Conservation (phyloP, 2,113 vertebrate species). For the Elgaria multicarinata region DNA sequence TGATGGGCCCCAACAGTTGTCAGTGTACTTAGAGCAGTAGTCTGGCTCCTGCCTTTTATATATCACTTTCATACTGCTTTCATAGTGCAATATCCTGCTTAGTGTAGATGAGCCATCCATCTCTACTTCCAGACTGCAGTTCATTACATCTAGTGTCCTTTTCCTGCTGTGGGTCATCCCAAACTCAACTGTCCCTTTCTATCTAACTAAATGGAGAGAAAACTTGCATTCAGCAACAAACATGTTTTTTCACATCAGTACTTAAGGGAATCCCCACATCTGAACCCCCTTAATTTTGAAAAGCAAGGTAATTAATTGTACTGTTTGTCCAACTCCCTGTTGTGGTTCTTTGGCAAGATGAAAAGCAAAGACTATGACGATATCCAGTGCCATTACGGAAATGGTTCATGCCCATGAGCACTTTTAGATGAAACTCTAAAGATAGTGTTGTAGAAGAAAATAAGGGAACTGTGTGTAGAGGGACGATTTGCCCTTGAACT, state of each 20-base stretch:
- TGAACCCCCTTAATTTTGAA: not conserved
- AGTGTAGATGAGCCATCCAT: too few species aligned
- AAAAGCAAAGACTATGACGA: not conserved
- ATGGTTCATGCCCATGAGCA: not conserved
- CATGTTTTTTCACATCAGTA: not conserved
- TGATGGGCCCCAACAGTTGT: too few species aligned
- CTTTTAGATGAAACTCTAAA: not conserved
- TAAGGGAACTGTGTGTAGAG: not conserved
- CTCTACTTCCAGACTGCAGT: not conserved
- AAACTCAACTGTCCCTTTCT: not conserved
- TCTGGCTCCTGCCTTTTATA: too few species aligned
- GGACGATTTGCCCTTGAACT: not conserved
- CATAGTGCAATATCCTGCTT: too few species aligned
- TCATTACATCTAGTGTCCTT: not conserved
- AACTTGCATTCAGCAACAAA: not conserved
- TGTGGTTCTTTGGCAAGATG: not conserved
- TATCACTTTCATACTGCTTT: too few species aligned
- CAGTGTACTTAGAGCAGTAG: too few species aligned
- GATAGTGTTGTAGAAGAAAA: too few species aligned
- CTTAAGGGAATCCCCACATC: not conserved
- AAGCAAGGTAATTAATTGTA: not conserved
- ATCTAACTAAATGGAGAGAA: not conserved
- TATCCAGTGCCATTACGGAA: too few species aligned
- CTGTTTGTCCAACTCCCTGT: not conserved
- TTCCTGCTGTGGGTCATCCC: not conserved